A percentile compares a stretch with the other conserved stretches of the same genome.
These are phyloP conservation scores for Pardosa pseudoannulata DNA, from an alignment of 2,888 invertebrate species.

Conservation along the genomic window DNA sequence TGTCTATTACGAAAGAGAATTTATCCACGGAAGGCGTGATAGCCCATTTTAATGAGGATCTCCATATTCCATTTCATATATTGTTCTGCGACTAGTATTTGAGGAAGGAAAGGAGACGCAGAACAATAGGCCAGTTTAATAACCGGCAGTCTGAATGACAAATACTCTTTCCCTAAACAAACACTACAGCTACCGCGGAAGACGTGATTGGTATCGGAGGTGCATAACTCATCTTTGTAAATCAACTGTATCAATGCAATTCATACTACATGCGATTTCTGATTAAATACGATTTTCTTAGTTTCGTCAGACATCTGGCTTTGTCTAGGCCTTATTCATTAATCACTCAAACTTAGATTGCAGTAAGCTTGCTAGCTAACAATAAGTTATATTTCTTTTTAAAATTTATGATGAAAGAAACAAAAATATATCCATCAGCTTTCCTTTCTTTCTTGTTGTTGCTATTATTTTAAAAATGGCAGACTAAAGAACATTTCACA, in stretches of 20 bases:
- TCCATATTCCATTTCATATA: slow-evolving; percentile 4
- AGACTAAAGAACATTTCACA: no score
- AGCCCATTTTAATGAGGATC: not conserved
- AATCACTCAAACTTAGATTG: no score
- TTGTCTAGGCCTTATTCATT: no score
- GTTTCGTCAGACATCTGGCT: no score
- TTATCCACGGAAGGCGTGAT: not conserved
- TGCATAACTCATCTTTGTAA: not conserved
- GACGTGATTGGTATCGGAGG: not conserved
- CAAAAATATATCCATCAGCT: no score
- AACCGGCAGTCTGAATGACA: not conserved
- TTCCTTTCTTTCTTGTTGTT: no score
- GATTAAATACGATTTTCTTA: not conserved
- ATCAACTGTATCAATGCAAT: not conserved
- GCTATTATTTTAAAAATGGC: no score
- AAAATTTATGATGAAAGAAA: no score
- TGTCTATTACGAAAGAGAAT: not conserved
- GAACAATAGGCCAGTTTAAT: slow-evolving; percentile 5
- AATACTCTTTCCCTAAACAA: slow-evolving; percentile 7
- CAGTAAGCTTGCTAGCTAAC: no score
- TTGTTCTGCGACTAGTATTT: not conserved
- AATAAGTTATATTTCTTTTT: no score
- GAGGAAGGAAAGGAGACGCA: not conserved
- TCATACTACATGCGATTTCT: not conserved
- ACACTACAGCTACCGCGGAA: not conserved